Evolutionary conservation across 2,113 vertebrate genomes (phyloP).

Genomic region (Anguilla japonica): DNA sequence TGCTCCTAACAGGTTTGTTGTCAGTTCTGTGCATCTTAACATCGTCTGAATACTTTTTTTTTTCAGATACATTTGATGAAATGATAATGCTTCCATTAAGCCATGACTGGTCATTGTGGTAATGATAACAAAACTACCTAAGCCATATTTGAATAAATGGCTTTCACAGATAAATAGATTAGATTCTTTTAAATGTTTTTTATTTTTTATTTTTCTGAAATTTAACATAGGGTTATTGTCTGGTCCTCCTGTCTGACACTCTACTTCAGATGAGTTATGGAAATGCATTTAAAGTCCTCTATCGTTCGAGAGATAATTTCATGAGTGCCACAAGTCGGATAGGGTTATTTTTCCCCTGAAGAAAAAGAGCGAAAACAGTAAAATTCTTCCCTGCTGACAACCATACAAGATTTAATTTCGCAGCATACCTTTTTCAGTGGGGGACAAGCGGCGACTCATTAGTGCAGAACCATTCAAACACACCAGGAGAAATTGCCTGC

Average conservation of each 20-base stretch:
- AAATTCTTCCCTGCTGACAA: not conserved
- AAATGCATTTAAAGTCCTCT: not conserved
- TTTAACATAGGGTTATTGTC: not conserved
- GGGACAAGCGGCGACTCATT: not conserved
- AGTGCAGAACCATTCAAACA: slow-evolving; percentile 3
- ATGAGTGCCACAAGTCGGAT: not conserved
- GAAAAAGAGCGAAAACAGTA: not conserved
- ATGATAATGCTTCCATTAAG: no score
- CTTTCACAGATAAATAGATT: no score
- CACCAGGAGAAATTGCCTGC: not conserved
- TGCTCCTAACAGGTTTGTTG: no score
- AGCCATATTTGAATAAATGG: no score
- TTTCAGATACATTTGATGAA: no score
- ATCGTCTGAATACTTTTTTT: no score
- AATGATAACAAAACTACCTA: no score
- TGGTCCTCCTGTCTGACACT: not conserved
- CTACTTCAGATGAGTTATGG: not conserved
- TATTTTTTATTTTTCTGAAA: not conserved
- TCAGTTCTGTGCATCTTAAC: no score
- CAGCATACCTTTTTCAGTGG: not conserved
- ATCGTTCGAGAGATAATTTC: not conserved
- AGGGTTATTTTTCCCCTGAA: not conserved
- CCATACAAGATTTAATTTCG: not conserved
- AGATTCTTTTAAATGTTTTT: no score
- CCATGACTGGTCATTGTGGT: no score